Base-by-base conservation (phyloP, 2,113 vertebrate species). In the Camelus dromedarius region DNA sequence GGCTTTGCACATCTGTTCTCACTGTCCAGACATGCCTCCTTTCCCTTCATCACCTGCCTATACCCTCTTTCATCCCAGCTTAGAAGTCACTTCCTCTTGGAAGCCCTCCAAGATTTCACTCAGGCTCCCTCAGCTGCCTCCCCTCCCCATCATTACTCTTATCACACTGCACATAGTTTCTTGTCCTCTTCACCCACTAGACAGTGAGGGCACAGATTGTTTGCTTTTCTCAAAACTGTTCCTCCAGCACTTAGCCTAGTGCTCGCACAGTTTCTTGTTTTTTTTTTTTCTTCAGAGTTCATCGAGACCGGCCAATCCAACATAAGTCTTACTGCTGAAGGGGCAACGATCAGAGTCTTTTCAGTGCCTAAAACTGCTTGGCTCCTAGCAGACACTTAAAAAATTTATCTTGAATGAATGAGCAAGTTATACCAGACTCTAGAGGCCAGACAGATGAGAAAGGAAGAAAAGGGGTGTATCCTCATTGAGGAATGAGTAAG, bases 401-500 rank as follows among this genome's bases (percentile, higher is more conserved):
- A 69, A 69, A 22, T 2, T 24, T 0, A 10, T 30, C 30, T 46
- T 10, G 42, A 60, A 20, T 6, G 48, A 60, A 64, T 4, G 35
- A 32, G 19, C 22, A 15, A 16, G n/a, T 48, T 15, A 1, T 12
- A 50, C 64, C 5, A 16, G 66, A 62, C 32, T 8, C 12, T 8
- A 30, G 52, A 69, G 58, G 20, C 8, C 50, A 42, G 56, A 48
- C 42, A 32, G 35, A 15, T 26, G 58, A n/a, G 90, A 11, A 32
- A 0, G 22, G n/a, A 66, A 48, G 4, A 22, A 20, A 46, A 6
- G 26, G n/a, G 7, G 3, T 6, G 3, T 9, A 7, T 11, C 6
- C 18, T 20, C 16, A n/a, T 7, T 0, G 20, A 32, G 18, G n/a
- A 54, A n/a, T 28, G 82, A 48, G 30, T 12, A 26, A 38, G 1